Evolutionary conservation across 1,140 invertebrate genomes (phyloP), one percentile per base, ranked within the genome.

Genomic region (Lasioglossum albipes): DNA sequence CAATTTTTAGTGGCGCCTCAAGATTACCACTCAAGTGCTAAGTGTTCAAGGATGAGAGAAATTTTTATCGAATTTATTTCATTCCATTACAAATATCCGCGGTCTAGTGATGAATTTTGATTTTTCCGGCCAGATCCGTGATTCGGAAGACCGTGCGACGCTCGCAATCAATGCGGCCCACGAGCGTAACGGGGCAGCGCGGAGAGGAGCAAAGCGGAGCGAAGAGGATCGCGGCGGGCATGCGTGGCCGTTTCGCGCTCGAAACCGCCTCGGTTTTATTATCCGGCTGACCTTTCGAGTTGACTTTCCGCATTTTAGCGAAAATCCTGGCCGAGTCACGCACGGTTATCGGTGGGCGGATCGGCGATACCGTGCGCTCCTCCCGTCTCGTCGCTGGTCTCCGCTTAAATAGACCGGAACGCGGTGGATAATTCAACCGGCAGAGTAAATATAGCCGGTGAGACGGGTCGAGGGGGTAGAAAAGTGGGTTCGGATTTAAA

Each of bases 381-480:
- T 18, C 42, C 22, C 45, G 31, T 42, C 45, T 36, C 52, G 42
- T 27, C 45, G n/a, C 64, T 18, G 22, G 31, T 20, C 66, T 45
- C 27, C 31, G 59, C 31, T 78, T 78, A 79, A 72, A 72, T 72
- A 72, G 76, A 65, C 59, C 69, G 69, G 61, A 72, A 79, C 61
- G 22, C 7, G 45, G 9, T 54, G 69, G 45, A 65, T 70, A 65
- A 65, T 57, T 79, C 36, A 66, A 79, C 49, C 41, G 45, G 52
- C n/a, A 66, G 36, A 49, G 22, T 66, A 73, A 79, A 73, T 73
- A 73, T 73, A 79, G 49, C 18, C 7, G 16, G 27, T n/a, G 31
- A 22, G 65, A 64, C 20, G n/a, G 36, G 42, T 27, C 45, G 16
- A 12, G 57, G 67, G 59, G 31, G 41, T 54, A n/a, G 67, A 36